Base-by-base conservation (phyloP, 2,113 vertebrate genomes). In the Polypterus senegalus region DNA sequence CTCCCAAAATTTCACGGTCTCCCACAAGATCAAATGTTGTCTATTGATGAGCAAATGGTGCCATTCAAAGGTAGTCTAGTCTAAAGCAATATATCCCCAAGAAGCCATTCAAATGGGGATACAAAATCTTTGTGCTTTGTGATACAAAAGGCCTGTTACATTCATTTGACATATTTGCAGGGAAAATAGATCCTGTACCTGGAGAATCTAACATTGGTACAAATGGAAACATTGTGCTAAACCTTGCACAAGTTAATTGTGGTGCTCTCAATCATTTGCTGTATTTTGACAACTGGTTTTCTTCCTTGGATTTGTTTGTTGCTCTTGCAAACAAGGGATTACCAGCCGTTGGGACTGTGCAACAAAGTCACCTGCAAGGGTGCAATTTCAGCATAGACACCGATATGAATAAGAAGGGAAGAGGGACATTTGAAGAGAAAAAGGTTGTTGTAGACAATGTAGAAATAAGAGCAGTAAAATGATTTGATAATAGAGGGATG, bases 261-360 rank as follows among this genome's bases (percentile, higher is more conserved):
- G 60, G 65, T 43, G 47, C 47, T 66, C 54, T 63, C 27, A 67
- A 60, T 44, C 61, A 63, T 61, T 48, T 67, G 60, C 48, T 66
- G 60, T 66, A 62, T 8, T 63, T 60, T 63, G 52, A 63, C 46
- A 63, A 67, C 9, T 67, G 66, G 62, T 67, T 67, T 63, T 60
- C 58, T 45, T 67, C 52, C 6, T 7, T 67, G 3, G 61, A 63
- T 67, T 67, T 67, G 52, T 63, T 67, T 67, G 66, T 63, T 49
- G 66, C 62, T 67, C 52, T 63, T 67, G 58, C 61, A 60, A 67
- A 67, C 6, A 67, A 9, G 47, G 66, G 61, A 48, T 63, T 67
- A 67, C 58, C 66, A 60, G 61, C 66, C 56, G 46, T 67, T 60
- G 61, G 52, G 8, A 67, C 61, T 63, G 61, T 63, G 51, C 27